Conservation (phyloP, 2,888 invertebrate genomes). For the Phymatocera aterrima region DNA sequence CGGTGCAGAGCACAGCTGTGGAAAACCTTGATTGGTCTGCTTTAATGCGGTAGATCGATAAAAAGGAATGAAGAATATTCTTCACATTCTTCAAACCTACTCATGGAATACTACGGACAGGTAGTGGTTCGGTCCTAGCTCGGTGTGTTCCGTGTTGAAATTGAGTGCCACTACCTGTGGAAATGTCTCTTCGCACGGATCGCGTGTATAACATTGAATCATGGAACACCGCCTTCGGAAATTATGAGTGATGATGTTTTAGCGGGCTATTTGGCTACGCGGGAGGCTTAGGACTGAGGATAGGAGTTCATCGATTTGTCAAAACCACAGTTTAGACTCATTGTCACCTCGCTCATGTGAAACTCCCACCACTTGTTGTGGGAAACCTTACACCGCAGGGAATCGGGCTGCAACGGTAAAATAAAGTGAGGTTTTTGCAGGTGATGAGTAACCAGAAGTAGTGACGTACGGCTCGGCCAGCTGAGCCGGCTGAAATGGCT, state of each 20-base stretch:
- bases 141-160: conserved; percentile 4
- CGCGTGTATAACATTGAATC: neutral
- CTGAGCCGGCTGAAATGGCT: no score
- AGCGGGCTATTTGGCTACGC: neutral
- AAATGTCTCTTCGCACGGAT: conserved; percentile 28
- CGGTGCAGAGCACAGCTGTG: neutral
- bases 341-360: neutral
- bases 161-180: neutral
- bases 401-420: neutral
- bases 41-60: neutral
- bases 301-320: neutral
- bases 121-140: neutral
- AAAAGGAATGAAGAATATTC: neutral
- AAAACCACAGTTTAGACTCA: neutral
- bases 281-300: neutral
- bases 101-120: neutral
- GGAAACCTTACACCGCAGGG: neutral
- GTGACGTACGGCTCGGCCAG: neutral
- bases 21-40: conserved; percentile 15
- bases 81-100: neutral
- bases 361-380: no score
- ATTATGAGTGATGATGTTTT: conserved; percentile 12
- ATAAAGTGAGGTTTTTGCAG: neutral
- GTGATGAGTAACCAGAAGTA: conserved; percentile 19
- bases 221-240: conserved; percentile 6